Percentiles rank a stretch among this genome's conserved stretches.
phyloP scores from a whole-genome alignment of 2,888 invertebrate species.

The Leptinotarsa rubiginosa region DNA sequence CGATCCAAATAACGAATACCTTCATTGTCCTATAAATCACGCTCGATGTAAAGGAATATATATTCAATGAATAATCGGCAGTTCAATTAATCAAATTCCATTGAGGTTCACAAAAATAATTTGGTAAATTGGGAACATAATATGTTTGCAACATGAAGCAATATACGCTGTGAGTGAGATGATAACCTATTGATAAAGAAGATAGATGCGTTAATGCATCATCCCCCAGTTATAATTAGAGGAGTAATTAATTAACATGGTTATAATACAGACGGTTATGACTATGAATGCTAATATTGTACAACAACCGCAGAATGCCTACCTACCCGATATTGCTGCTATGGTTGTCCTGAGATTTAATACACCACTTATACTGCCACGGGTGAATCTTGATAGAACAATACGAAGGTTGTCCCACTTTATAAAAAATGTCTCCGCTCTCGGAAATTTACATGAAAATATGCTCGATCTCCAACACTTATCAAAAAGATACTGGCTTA shows the following conservation, averaged over 20 bases:
- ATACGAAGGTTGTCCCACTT: constrained; percentile 51
- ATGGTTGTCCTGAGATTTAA: constrained; percentile 31
- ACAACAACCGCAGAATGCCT: constrained; percentile 28
- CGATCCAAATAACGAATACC: not conserved
- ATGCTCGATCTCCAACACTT: constrained; percentile 47
- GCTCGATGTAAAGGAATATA: constrained; percentile 1
- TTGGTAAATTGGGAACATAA: constrained; percentile 27
- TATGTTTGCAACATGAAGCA: constrained; percentile 23
- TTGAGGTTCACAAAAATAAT: constrained; percentile 26
- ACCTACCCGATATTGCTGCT: constrained; percentile 16
- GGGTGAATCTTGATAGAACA: constrained; percentile 50
- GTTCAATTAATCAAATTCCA: constrained; percentile 25
- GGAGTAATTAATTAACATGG: constrained; percentile 64
- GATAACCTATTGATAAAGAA: constrained; percentile 51
- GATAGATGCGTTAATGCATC: constrained; percentile 60
- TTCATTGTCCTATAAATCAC: constrained; percentile 10
- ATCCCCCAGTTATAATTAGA: constrained; percentile 60
- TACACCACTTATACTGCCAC: constrained; percentile 29
- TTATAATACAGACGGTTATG: constrained; percentile 63
- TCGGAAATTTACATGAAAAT: constrained; percentile 48
- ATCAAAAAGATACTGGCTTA: constrained; percentile 56
- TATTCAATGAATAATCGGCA: constrained; percentile 21
- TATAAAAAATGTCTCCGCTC: constrained; percentile 44
- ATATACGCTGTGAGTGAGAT: constrained; percentile 41
- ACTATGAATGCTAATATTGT: constrained; percentile 62